A percentile compares a stretch with the other conserved stretches of the same genome.
These are phyloP conservation scores for Tribolium freemani DNA, from an alignment of 2,888 invertebrate species.

Conservation along the genomic window DNA sequence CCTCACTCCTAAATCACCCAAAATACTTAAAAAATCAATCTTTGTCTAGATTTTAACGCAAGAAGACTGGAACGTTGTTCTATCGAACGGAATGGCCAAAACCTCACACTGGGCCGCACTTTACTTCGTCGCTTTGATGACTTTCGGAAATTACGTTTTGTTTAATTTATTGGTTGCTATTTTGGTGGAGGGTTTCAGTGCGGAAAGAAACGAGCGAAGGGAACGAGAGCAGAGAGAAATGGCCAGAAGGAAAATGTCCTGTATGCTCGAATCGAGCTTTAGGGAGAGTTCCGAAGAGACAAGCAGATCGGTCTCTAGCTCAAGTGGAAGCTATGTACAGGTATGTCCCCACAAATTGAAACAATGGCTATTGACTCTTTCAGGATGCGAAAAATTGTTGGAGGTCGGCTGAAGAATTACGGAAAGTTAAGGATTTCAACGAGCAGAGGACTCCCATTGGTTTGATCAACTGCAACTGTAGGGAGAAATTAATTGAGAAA, in stretches of 20 bases:
- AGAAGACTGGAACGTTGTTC: conserved; percentile 99
- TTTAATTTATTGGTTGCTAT: conserved; percentile 99
- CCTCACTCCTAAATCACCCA: not conserved
- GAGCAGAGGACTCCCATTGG: conserved; percentile 70
- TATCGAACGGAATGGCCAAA: conserved; percentile 99
- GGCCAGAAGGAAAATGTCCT: conserved; percentile 83
- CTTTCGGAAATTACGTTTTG: conserved; percentile 99
- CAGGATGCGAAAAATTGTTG: conserved; percentile 84
- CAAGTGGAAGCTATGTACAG: conserved; percentile 78
- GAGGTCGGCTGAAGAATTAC: conserved; percentile 84
- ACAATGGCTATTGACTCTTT: too few relatives aligned
- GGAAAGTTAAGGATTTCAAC: conserved; percentile 76
- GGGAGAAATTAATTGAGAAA: conserved; percentile 71
- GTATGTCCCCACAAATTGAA: conserved; percentile 69
- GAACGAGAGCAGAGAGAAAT: conserved; percentile 89
- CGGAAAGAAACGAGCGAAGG: conserved; percentile 92
- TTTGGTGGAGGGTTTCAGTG: conserved; percentile 99
- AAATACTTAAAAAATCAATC: not conserved
- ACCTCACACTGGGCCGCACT: conserved; percentile 99
- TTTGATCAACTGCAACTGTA: conserved; percentile 59
- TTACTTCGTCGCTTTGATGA: conserved; percentile 99
- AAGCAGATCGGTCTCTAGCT: conserved; percentile 68
- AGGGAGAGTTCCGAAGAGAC: conserved; percentile 62
- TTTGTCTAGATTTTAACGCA: conserved; percentile 94
- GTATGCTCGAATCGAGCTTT: conserved; percentile 63